Conservation (phyloP, 35 echinoderm and acorn worm genomes). For the Diadema setosum region DNA sequence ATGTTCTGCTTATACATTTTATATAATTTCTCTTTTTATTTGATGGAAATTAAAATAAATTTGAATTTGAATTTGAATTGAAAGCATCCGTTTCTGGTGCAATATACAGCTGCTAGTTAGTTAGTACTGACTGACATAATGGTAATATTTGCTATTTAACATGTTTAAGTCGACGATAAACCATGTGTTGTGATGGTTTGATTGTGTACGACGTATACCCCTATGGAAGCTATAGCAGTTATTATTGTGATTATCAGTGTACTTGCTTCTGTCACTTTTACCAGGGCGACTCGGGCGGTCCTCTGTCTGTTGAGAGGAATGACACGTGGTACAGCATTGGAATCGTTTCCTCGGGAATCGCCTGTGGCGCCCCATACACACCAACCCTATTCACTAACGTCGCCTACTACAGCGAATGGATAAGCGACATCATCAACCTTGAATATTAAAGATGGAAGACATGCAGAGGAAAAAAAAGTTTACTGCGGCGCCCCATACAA, state of each 20-base stretch:
- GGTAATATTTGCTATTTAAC: neutral
- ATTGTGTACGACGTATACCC: neutral
- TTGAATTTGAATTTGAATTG: too few species aligned
- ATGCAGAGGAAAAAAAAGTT: too few species aligned
- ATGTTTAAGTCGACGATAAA: neutral
- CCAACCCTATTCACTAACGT: neutral
- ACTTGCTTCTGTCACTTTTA: neutral
- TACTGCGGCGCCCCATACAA: too few species aligned
- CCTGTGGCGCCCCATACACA: neutral
- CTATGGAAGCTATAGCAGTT: neutral
- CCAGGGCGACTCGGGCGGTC: neutral
- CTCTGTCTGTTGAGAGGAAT: neutral
- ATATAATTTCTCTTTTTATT: too few species aligned
- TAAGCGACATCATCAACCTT: neutral
- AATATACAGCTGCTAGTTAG: neutral
- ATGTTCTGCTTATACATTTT: too few species aligned
- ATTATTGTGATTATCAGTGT: neutral
- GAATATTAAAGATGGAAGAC: neutral
- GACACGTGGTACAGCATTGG: neutral
- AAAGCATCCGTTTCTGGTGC: too few species aligned
- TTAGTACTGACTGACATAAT: neutral
- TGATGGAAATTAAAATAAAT: too few species aligned
- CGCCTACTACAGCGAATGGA: neutral
- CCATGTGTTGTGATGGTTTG: neutral
- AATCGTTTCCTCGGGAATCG: neutral